Percentiles rank a stretch among this genome's conserved stretches.
Evolutionary conservation across 2,888 invertebrate species (phyloP).

Genomic region (Lymantria dispar): DNA sequence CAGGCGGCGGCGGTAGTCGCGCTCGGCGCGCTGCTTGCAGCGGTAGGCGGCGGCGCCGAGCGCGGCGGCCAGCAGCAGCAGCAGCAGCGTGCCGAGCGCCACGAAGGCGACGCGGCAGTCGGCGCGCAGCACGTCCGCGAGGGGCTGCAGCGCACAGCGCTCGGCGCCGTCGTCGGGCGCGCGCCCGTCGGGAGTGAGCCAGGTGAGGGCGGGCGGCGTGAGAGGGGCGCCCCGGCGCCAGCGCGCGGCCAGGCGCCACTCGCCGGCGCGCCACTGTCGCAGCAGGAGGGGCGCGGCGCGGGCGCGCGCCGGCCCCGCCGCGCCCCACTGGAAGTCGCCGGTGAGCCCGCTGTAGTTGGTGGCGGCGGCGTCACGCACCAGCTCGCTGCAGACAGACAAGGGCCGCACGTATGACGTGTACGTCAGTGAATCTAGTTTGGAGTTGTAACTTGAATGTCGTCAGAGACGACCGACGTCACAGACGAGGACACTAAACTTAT

Average conservation of each 20-base stretch:
- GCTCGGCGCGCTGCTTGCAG: conserved; percentile 58
- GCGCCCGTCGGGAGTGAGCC: conserved; percentile 84
- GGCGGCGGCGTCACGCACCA: conserved; percentile 42
- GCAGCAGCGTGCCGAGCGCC: conserved; percentile 41
- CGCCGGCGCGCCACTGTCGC: conserved; percentile 84
- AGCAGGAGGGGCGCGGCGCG: conserved; percentile 43
- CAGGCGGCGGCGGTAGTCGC: conserved; percentile 55
- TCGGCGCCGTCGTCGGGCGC: conserved; percentile 87
- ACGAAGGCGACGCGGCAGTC: conserved; percentile 89
- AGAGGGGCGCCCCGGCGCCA: conserved; percentile 87
- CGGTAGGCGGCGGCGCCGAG: conserved; percentile 49
- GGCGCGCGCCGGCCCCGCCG: conserved; percentile 11
- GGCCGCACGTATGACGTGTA: too few species aligned
- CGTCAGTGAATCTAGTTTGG: too few species aligned
- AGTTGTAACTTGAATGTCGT: too few species aligned
- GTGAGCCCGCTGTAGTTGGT: conserved; percentile 51
- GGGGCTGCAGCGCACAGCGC: conserved; percentile 85
- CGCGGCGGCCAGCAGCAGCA: conserved; percentile 44
- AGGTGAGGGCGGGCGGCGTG: conserved; percentile 83
- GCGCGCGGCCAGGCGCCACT: conserved; percentile 88
- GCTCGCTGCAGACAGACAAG: conserved; percentile 32
- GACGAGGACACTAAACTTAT: too few species aligned
- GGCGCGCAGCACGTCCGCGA: conserved; percentile 86
- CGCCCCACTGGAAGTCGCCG: conserved; percentile 55
- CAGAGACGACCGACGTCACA: too few species aligned